Evolutionary conservation across 2,888 invertebrate species (phyloP), one percentile per base, ranked within the genome.

Genomic region (Adineta ricciae): DNA sequence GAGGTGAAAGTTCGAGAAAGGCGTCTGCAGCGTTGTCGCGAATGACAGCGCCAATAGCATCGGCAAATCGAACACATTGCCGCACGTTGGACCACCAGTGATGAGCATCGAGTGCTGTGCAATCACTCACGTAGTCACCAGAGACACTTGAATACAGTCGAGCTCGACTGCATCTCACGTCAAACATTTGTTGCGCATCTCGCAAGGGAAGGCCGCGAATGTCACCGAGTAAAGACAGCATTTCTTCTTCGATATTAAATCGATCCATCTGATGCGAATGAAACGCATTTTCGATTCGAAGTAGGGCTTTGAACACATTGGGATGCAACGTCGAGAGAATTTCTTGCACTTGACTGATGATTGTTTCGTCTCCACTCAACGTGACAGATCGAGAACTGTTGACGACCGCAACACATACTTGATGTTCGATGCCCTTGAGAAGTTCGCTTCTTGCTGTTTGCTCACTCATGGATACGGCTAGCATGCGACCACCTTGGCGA

Each of bases 361-460:
- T 82, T n/a, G 46, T 84, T 52, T 38, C 83, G 14, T 83, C 54
- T 21, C 87, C 87, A 49, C 86, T 84, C 21, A 87, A 49, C 19
- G 87, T 87, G 3, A 87, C 84, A 41, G 84, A 87, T 14, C 49
- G 83, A 14, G 84, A 84, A 41, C 86, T 84, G 72, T 87, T 87
- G 54, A 83, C 38, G 83, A 86, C 86, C n/a, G 86, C 86, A 19
- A 87, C 83, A 54, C 27, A n/a, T 27, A 64, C 56, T 2, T 8
- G 24, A 64, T 64, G 4, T 64, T 64, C 56, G 24, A 64, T 64
- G 24, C 56, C 56, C 24, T 27, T 27, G 7, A 64, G 8, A 2
- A 64, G n/a, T 64, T 64, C 24, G 9, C 19, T 50, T 64, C 27
- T 24, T 64, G 24, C 56, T 64, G n/a, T 27, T 27, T n/a, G 7